Conservation (phyloP, 2,113 vertebrate genomes). For the Saccopteryx leptura region DNA sequence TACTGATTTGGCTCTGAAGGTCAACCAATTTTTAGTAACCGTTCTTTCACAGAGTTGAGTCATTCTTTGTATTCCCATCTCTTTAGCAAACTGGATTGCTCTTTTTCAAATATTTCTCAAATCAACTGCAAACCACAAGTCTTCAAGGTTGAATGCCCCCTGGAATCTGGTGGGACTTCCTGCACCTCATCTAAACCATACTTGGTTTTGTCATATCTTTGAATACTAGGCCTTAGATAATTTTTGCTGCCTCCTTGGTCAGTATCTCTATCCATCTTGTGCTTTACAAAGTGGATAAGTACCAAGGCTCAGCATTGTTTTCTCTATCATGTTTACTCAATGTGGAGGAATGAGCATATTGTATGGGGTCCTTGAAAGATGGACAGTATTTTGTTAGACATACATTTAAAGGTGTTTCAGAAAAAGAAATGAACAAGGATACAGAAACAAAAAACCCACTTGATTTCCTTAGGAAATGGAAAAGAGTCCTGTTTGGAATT, state of each 20-base stretch:
- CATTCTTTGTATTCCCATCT: neutral
- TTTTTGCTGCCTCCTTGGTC: neutral
- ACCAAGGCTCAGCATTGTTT: neutral
- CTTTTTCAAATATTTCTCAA: neutral
- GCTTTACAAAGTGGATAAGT: neutral
- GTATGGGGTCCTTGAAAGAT: neutral
- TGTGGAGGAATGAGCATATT: neutral
- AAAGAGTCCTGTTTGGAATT: neutral
- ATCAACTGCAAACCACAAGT: neutral
- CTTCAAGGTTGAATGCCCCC: neutral
- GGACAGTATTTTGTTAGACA: neutral
- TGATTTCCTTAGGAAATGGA: neutral
- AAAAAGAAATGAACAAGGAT: neutral
- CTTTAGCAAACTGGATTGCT: neutral
- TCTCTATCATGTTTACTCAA: neutral
- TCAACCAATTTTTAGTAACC: neutral
- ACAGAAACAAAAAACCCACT: neutral
- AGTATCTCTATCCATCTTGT: neutral
- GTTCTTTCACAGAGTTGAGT: neutral
- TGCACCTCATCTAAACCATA: neutral
- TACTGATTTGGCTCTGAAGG: neutral
- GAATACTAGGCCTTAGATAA: neutral
- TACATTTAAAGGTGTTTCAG: neutral
- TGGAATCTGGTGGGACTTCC: neutral
- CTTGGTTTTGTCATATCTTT: neutral